Evolutionary conservation across 1,140 invertebrate species (phyloP), one percentile per base, ranked within the genome.

Genomic region (Ditylenchus dipsaci): DNA sequence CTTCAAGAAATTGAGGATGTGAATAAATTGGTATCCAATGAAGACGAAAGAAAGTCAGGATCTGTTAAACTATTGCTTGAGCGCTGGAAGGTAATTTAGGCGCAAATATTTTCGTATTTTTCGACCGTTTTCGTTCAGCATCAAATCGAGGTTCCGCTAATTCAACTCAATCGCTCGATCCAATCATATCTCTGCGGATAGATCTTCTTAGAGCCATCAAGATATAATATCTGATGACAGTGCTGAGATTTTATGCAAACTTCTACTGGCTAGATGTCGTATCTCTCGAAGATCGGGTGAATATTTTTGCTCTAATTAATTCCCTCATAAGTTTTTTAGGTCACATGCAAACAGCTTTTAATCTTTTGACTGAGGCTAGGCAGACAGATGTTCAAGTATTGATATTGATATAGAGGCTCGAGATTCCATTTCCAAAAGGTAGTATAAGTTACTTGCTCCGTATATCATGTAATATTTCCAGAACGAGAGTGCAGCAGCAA

Each of bases 351-450:
- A 45, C 30, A 0, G n/a, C 63, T 0, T 65, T 38, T 38, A 67
- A 42, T 13, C 56, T 63, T 9, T 27, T 62, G 64, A 61, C 15
- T 11, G 64, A 65, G 1, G 62, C 47, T 13, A 57, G n/a, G 27
- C 30, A 33, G 0, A 1, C 5, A 5, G 29, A 67, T 3, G 63
- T 61, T 43, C 59, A 68, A 19, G 17, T 30, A 67, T 68, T 68
- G 65, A 58, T 1, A 67, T 67, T 9, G 49, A 67, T 27, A 67
- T 67, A 49, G 65, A 67, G 1, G 60, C 29, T 58, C 49, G 7
- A 29, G 62, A 15, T 67, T 59, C 21, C 30, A 59, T 19, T 67
- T 67, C n/a, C 65, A 67, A 61, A 67, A 65, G 65, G 65, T 68
- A 11, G 33, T 38, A 38, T 45, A 7, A 63, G 15, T 27, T 15